Base-by-base conservation (phyloP, 2,797 vertebrate species). In the Acipenser transmontanus region DNA sequence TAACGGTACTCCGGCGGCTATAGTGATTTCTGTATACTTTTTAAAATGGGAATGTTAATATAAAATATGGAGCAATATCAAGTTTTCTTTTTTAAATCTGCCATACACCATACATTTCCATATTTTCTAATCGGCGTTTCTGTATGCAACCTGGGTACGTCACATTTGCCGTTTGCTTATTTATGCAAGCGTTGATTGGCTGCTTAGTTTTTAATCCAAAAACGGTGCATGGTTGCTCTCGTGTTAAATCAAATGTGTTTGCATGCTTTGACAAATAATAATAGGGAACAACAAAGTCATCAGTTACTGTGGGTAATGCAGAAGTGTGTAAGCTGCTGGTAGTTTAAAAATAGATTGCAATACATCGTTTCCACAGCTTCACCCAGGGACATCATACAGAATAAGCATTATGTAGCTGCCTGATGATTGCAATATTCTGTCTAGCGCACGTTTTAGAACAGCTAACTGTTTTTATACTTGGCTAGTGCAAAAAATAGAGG, bases 271-370 rank as follows among this genome's bases (percentile, higher is more conserved):
- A 51, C 49, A n/a, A 48, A 34, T 34, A 34, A 60, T 62, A 68
- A 62, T 14, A 56, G 17, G 50, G 47, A 14, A 48, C 6, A 47
- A 62, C 59, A 61, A 52, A 62, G 59, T 9, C 52, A 54, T 54
- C 52, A n/a, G 9, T 9, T 54, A 13, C 59, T 13, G 12, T 34
- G 59, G 59, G 52, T 48, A 62, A 82, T 87, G 84, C 83, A 80
- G 84, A 79, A 80, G 77, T 79, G 72, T 82, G 85, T 73, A 81
- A 70, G 73, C 82, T 85, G 57, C 80, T 73, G 84, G 78, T 80
- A 82, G 82, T 84, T 79, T 88, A 89, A 89, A 88, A 92, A 90
- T 89, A 91, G 85, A 85, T 50, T 78, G 85, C 84, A 76, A 86
- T 87, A 87, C 85, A 88, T 89, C 89, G 88, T 82, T 86, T 82